phyloP scores from a whole-genome alignment of 2,888 invertebrate genomes.

The Eulithis testata region DNA sequence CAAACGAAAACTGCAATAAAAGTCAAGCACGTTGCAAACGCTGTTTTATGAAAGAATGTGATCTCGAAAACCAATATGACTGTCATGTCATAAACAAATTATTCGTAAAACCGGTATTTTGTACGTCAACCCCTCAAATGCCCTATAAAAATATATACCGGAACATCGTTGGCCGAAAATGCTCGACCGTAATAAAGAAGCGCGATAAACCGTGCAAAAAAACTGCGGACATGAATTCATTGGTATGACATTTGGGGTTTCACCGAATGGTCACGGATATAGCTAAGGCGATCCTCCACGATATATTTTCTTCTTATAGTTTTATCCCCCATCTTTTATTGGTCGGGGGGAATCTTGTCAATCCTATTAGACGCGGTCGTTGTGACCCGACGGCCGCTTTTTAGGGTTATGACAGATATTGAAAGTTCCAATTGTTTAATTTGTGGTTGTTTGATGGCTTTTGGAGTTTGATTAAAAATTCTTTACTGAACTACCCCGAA shows the following conservation, averaged over 20 bases:
- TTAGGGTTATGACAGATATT: constrained; percentile 56
- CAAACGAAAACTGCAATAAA: constrained; percentile 30
- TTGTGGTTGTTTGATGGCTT: constrained; percentile 55
- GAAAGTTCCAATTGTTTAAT: constrained; percentile 65
- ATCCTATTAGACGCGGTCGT: constrained; percentile 71
- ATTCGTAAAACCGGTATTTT: constrained; percentile 66
- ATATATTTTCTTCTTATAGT: constrained; percentile 81
- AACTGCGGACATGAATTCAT: constrained; percentile 82
- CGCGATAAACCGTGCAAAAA: constrained; percentile 81
- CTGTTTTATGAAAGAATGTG: constrained; percentile 55
- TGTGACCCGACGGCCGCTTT: constrained; percentile 56
- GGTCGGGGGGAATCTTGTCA: constrained; percentile 77
- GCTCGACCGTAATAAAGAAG: constrained; percentile 81
- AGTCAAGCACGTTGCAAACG: constrained; percentile 26
- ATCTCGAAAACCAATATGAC: constrained; percentile 72
- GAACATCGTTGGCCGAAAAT: constrained; percentile 60
- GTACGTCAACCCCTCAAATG: constrained; percentile 61
- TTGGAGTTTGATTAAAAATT: constrained; percentile 55
- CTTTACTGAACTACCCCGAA: constrained; percentile 30
- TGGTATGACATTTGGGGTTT: constrained; percentile 82
- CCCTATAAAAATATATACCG: constrained; percentile 66
- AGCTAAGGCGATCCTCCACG: constrained; percentile 49
- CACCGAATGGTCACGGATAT: constrained; percentile 76
- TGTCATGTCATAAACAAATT: constrained; percentile 79
- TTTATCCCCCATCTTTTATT: constrained; percentile 82